Base-by-base conservation (phyloP, 2,113 vertebrate genomes). In the Elaphurus davidianus region DNA sequence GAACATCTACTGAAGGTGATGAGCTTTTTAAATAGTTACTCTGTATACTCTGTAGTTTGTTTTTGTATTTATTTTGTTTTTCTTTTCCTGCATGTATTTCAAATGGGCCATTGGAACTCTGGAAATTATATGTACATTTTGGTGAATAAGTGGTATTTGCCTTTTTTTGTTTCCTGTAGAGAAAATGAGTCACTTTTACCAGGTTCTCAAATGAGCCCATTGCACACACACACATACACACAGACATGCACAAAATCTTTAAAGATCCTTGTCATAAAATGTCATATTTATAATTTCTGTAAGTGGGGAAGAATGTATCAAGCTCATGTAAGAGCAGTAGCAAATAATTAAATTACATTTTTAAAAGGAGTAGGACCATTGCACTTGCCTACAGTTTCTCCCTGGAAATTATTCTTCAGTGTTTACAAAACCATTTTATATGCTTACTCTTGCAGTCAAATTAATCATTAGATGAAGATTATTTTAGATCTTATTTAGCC, bases 281-380 rank as follows among this genome's bases (percentile, higher is more conserved):
- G 2, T 88, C 36, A 57, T 67, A 43, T 95, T 92, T 86, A 27
- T 89, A 82, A 91, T 86, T 55, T 97, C 9, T 67, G 0, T 94
- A 88, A 92, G 15, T 95, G 25, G 4, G 4, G 16, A n/a, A 28
- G 27, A 88, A 86, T 93, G 43, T 15, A 40, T 71, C 52, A 97
- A 84, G 6, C 60, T 97, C 45, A 90, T 71, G 5, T 50, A 74
- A 93, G 1, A 89, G 13, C 55, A 23, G 11, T 52, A 3, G 43
- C 14, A 95, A 52, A 60, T 95, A 96, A 94, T n/a, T 83, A 78
- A 79, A 21, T 55, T 81, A 45, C 27, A 60, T 25, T 91, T 97
- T 82, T 8, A 92, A 91, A 81, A 82, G 30, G 10, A 94, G 59
- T 43, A 25, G 13, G 21, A 27, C 67, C 23, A 33, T 30, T 90